Percentiles rank a stretch among this genome's conserved stretches.
phyloP scores from a whole-genome alignment of 1,140 invertebrate genomes.

The Eriocheir sinensis region DNA sequence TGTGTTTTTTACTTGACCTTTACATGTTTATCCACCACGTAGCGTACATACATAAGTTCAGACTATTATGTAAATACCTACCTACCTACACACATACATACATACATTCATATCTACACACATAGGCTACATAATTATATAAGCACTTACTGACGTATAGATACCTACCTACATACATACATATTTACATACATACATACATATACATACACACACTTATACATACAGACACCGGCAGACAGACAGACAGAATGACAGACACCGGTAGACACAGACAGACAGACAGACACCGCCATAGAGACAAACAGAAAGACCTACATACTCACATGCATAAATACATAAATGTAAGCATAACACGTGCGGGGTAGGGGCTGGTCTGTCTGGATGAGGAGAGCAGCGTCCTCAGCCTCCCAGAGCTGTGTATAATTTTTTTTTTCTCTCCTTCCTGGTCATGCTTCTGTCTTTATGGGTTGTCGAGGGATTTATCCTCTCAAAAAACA shows the following conservation, averaged over 20 bases:
- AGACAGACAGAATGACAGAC: too few species aligned
- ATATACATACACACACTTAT: neutral
- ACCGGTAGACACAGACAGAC: too few species aligned
- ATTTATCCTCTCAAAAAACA: neutral
- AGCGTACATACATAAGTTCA: neutral
- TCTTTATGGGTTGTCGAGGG: too few species aligned
- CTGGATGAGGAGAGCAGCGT: too few species aligned
- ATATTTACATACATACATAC: conserved; percentile 9
- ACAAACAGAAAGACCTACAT: conserved; percentile 46
- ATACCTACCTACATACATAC: conserved; percentile 48
- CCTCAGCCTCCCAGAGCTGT: too few species aligned
- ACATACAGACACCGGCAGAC: too few species aligned
- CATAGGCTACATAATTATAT: too few species aligned
- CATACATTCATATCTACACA: conserved; percentile 56
- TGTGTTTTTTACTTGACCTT: neutral
- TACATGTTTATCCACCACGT: conserved; percentile 29
- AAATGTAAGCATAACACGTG: conserved; percentile 18
- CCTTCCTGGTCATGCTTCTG: too few species aligned
- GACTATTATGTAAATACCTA: neutral
- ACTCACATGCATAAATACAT: conserved; percentile 50
- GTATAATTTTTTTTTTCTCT: too few species aligned
- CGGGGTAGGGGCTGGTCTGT: too few species aligned
- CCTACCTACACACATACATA: conserved; percentile 32
- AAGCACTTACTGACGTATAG: too few species aligned
- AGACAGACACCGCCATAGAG: neutral